phyloP scores from a whole-genome alignment of 2,113 vertebrate genomes.

The Porphyrio hochstetteri region DNA sequence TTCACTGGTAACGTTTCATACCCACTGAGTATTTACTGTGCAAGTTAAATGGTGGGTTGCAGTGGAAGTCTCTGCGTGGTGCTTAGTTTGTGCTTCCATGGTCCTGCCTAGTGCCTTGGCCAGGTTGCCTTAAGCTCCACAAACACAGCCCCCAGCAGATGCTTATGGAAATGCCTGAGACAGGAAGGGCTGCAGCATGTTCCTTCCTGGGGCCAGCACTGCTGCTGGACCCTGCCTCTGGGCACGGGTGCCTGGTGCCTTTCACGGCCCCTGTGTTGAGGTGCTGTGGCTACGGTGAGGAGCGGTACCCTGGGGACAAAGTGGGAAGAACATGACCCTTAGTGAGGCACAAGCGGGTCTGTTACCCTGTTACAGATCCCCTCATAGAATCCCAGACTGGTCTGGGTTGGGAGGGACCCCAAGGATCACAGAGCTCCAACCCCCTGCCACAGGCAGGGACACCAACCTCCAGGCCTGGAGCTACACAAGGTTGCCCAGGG shows the following conservation, averaged over 20 bases:
- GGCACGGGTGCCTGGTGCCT: not conserved
- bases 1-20: not conserved
- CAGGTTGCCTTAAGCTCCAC: not conserved
- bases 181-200: not conserved
- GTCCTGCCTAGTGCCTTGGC: not conserved
- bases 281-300: not conserved
- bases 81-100: not conserved
- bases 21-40: not conserved
- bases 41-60: not conserved
- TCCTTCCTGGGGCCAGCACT: not conserved
- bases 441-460: too few relatives aligned
- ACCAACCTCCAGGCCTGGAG: too few relatives aligned
- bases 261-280: not conserved
- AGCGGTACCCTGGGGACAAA: not conserved
- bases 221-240: not conserved
- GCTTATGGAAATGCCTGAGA: not conserved
- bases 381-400: too few relatives aligned
- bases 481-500: too few relatives aligned
- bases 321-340: not conserved
- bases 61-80: not conserved
- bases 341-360: not conserved
- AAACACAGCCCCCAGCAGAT: not conserved
- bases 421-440: too few relatives aligned
- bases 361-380: not conserved
- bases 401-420: too few relatives aligned